phyloP scores from a whole-genome alignment of 2,113 vertebrate genomes.

The Eublepharis macularius region DNA sequence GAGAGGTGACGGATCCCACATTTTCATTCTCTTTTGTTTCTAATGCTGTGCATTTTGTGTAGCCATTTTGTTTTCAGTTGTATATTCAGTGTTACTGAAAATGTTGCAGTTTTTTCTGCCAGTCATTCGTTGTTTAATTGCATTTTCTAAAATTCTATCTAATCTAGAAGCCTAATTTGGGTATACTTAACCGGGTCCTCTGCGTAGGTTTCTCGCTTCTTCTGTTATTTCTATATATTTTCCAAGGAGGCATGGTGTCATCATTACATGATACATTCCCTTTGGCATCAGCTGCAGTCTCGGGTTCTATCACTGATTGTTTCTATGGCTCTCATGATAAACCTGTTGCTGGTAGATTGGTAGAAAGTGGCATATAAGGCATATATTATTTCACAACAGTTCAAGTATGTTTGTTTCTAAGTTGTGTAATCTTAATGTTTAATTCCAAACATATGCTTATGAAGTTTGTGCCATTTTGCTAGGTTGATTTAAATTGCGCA shows the following conservation, averaged over 20 bases:
- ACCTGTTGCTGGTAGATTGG: neutral
- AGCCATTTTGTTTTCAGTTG: neutral
- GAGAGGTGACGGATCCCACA: no score
- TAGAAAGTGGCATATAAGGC: slow-evolving; percentile 15
- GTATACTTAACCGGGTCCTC: neutral
- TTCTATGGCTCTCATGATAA: slow-evolving; percentile 2
- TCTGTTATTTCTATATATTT: neutral
- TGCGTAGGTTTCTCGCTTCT: no score
- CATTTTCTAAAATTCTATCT: neutral
- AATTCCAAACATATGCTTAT: slow-evolving; percentile 41
- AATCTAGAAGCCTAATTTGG: neutral
- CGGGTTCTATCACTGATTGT: neutral
- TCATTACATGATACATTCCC: neutral
- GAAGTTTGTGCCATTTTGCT: slow-evolving; percentile 26
- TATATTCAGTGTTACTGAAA: neutral
- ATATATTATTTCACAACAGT: slow-evolving; percentile 4
- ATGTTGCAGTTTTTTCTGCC: neutral
- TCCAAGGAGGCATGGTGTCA: neutral
- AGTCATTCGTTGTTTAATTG: neutral
- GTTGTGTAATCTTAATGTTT: slow-evolving; percentile 9
- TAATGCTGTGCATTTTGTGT: neutral
- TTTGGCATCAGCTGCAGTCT: no score
- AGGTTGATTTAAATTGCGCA: slow-evolving; percentile 36
- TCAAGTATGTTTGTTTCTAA: neutral
- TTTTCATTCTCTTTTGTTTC: neutral